Evolutionary conservation across 2,888 invertebrate genomes (phyloP).

Genomic region (Parnassius orleans): DNA sequence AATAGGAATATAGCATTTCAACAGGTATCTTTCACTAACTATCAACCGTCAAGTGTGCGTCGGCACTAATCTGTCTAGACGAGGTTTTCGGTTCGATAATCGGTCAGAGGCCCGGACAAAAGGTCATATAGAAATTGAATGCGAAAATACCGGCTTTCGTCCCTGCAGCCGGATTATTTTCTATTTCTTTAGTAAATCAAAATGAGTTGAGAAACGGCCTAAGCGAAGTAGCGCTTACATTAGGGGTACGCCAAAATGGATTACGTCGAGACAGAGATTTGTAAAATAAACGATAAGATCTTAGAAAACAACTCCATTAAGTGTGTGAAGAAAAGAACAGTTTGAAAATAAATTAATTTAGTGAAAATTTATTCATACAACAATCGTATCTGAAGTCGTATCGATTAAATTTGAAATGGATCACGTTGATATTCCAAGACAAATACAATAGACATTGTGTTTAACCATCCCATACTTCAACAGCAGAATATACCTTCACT

Average conservation of each 20-base stretch:
- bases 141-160: slow-evolving; percentile 9
- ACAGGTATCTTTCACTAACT: slow-evolving; percentile 42
- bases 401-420: neutral
- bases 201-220: slow-evolving; percentile 44
- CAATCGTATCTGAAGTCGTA: neutral
- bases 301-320: neutral
- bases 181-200: slow-evolving; percentile 21
- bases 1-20: slow-evolving; percentile 20
- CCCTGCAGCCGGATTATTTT: slow-evolving; percentile 12
- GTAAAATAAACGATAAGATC: neutral
- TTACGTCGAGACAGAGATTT: neutral
- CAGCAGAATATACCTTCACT: slow-evolving; percentile 30
- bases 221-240: slow-evolving; percentile 31
- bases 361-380: neutral
- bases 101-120: slow-evolving; percentile 71
- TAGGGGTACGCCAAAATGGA: neutral
- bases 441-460: neutral
- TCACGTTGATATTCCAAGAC: neutral
- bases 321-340: neutral
- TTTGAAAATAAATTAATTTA: neutral
- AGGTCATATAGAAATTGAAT: slow-evolving; percentile 50
- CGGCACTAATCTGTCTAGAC: slow-evolving; percentile 68
- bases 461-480: slow-evolving; percentile 30
- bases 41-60: slow-evolving; percentile 43
- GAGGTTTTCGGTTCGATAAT: slow-evolving; percentile 52